Evolutionary conservation across 2,888 invertebrate species (phyloP).

Genomic region (Ernsta delagoae): DNA sequence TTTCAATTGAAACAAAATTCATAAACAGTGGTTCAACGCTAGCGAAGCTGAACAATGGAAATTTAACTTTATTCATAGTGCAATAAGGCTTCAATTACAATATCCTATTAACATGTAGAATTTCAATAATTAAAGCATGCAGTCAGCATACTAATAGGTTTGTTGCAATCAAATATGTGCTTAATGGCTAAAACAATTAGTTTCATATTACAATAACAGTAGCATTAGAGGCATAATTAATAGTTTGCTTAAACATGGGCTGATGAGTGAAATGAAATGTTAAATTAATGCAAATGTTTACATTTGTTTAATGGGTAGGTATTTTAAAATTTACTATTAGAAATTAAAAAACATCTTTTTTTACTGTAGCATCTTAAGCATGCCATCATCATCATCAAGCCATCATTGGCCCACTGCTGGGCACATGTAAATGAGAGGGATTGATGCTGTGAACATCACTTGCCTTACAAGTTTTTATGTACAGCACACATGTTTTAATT

Average conservation of each 20-base stretch:
- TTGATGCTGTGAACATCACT: no score
- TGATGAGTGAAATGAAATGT: background rate
- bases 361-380: no score
- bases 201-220: background rate
- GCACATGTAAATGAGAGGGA: no score
- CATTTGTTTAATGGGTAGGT: no score
- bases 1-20: conserved; percentile 15
- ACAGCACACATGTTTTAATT: no score
- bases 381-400: no score
- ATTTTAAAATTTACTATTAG: no score
- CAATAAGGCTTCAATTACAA: background rate
- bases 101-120: background rate
- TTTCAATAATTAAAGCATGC: background rate
- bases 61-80: background rate
- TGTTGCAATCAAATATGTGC: background rate
- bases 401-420: no score
- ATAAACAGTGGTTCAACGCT: conserved; percentile 9
- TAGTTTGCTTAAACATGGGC: background rate
- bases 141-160: background rate
- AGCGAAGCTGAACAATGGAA: background rate
- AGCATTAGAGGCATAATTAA: background rate
- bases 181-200: background rate
- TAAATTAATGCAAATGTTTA: no score
- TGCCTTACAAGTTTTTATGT: no score
- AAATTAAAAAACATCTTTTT: no score